Base-by-base conservation (phyloP, 2,888 invertebrate species). In the Epistrophe grossulariae region DNA sequence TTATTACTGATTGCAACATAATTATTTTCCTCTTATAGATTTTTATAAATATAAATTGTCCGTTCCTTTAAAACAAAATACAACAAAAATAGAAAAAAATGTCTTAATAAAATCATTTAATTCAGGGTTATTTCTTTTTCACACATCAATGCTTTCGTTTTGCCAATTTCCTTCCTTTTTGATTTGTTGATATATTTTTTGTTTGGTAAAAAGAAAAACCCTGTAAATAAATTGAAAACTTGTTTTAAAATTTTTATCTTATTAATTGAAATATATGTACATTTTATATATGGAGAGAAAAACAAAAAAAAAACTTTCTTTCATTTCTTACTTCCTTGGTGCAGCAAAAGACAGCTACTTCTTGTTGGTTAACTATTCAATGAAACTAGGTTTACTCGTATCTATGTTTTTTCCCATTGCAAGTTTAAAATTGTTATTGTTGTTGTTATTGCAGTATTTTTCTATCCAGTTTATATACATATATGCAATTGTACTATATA, bases 241-340 rank as follows among this genome's bases (percentile, higher is more conserved):
- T n/a, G 81, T 82, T 78, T 73, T 19, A 15, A 31, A 70, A 52
- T 59, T 68, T 82, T 70, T 57, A 66, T 68, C 68, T 73, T 74
- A 31, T 78, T 85, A 82, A 85, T 85, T 68, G 50, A 68, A 50
- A 38, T 38, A 38, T 50, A 15, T 19, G 24, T 19, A n/a, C n/a
- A n/a, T n/a, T n/a, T n/a, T 38, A 35, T 50, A 15, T 19, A 13
- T 19, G 4, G 38, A 38, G 17, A 28, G 13, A 19, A 40, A 62
- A 24, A 24, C 24, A 24, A 62, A 35, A 64, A 55, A 64, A 68
- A 64, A 73, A 83, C 85, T 82, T 85, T 81, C 83, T 82, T 82
- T 87, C 79, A 35, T 35, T 82, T 70, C 43, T 82, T 70, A 87
- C 85, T 87, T 87, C 85, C 85, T 87, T 87, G 83, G 83, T 83